These are phyloP conservation scores for Halocynthia aurantium DNA, from an alignment of 23 tunicate species.

Conservation along the genomic window DNA sequence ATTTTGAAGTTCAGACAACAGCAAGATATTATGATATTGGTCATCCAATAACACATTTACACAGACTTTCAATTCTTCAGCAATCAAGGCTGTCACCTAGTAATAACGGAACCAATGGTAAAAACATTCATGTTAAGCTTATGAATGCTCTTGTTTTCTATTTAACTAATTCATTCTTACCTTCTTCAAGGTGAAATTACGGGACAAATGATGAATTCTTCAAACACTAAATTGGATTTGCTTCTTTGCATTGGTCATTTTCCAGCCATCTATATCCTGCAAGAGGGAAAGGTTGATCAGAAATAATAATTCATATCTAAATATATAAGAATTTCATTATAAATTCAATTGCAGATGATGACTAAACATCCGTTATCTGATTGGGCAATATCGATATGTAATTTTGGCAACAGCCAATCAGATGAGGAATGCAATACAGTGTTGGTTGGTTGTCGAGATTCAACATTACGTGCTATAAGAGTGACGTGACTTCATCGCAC, in stretches of 20 bases:
- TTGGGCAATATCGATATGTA: slow-evolving; percentile 59
- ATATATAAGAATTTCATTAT: too few species aligned
- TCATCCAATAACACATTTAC: slow-evolving; percentile 68
- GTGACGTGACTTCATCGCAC: neutral
- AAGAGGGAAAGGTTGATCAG: slow-evolving; percentile 67
- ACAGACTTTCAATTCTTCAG: slow-evolving; percentile 10
- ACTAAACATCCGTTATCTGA: slow-evolving; percentile 20
- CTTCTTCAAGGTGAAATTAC: too few species aligned
- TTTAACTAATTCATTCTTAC: too few species aligned
- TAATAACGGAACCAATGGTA: neutral
- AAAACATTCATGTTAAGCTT: slow-evolving; percentile 1
- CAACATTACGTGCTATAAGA: slow-evolving; percentile 29
- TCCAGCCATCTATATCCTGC: slow-evolving; percentile 37
- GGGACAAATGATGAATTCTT: too few species aligned
- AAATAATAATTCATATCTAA: too few species aligned
- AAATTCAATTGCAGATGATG: slow-evolving; percentile 27
- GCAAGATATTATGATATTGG: slow-evolving; percentile 59
- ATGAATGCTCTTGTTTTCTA: too few species aligned
- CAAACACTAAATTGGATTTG: slow-evolving; percentile 31
- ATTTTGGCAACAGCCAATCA: slow-evolving; percentile 6
- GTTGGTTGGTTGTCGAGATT: slow-evolving; percentile 71
- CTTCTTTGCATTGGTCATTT: slow-evolving; percentile 75
- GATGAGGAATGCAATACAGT: slow-evolving; percentile 11
- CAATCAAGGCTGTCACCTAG: too few species aligned
- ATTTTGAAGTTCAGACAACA: slow-evolving; percentile 35